Percentiles rank a stretch among this genome's conserved stretches.
phyloP scores from a whole-genome alignment of 2,113 vertebrate species.

The Phodopus roborovskii region DNA sequence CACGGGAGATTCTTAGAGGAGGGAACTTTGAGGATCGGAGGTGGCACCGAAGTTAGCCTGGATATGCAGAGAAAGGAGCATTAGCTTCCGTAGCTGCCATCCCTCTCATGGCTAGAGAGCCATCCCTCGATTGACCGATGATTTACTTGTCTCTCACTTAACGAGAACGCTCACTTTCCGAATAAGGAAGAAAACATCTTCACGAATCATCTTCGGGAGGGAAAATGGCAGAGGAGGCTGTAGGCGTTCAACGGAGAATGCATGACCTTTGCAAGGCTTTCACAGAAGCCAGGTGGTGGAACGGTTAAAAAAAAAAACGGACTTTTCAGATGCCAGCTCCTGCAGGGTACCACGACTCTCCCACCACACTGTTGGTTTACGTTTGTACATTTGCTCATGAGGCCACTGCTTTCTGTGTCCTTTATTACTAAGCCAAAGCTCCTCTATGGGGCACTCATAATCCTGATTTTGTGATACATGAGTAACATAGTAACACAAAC shows the following conservation, averaged over 20 bases:
- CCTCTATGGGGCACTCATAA: not conserved
- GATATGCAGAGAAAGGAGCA: not conserved
- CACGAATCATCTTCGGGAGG: not conserved
- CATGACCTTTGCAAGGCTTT: not conserved
- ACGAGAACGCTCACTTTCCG: not conserved
- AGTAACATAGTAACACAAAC: not conserved
- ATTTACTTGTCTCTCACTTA: not conserved
- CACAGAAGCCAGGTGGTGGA: not conserved
- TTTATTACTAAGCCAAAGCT: slow-evolving; percentile 33
- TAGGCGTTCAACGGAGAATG: not conserved
- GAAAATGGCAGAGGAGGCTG: not conserved
- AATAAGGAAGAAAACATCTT: not conserved
- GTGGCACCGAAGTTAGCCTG: not conserved
- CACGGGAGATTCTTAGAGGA: not conserved
- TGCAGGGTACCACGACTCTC: not conserved
- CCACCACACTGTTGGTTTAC: slow-evolving; percentile 8
- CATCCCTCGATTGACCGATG: not conserved
- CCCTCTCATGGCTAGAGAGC: not conserved
- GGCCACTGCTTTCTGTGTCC: not conserved
- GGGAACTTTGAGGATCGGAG: not conserved
- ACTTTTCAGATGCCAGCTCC: not conserved
- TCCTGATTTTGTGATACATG: slow-evolving; percentile 2
- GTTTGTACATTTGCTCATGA: not conserved
- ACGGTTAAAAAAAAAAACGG: not conserved
- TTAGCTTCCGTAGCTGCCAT: fast-evolving